Evolutionary conservation across 2,888 invertebrate genomes (phyloP).

Genomic region (Stenodera caucasica): DNA sequence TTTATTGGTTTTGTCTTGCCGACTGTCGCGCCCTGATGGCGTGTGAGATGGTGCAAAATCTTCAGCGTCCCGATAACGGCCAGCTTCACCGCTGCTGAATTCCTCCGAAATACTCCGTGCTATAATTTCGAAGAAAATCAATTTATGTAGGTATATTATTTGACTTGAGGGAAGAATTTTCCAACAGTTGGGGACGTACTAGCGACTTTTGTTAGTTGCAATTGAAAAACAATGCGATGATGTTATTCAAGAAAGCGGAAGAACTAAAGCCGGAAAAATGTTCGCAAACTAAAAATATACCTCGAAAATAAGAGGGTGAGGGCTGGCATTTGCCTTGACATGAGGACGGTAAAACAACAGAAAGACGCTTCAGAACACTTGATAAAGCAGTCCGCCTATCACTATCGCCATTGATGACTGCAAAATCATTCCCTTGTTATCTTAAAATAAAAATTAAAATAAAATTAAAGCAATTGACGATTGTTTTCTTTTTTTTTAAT

Average conservation of each 20-base stretch:
- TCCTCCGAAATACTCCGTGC: constrained; percentile 97
- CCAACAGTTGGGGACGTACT: too few relatives aligned
- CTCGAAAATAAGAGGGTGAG: constrained; percentile 71
- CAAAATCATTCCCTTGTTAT: constrained; percentile 55
- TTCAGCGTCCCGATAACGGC: constrained; percentile 66
- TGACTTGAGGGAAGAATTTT: too few relatives aligned
- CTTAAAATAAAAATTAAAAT: constrained; percentile 50
- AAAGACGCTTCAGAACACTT: constrained; percentile 58
- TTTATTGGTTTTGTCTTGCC: constrained; percentile 60
- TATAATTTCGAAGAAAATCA: constrained; percentile 53
- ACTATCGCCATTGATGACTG: constrained; percentile 52
- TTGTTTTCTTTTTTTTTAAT: too few relatives aligned
- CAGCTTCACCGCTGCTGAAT: constrained; percentile 86
- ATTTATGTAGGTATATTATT: background rate
- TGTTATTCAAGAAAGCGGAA: background rate
- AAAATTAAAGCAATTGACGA: constrained; percentile 43
- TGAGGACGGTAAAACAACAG: constrained; percentile 69
- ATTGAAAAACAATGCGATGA: background rate
- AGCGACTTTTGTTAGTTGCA: too few relatives aligned
- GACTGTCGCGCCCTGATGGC: constrained; percentile 37
- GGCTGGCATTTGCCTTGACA: constrained; percentile 72
- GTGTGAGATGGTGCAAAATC: constrained; percentile 58
- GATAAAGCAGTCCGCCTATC: constrained; percentile 50
- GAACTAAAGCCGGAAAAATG: constrained; percentile 17
- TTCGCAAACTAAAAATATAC: constrained; percentile 54